phyloP scores from a whole-genome alignment of 2,113 vertebrate species.

The Phalacrocorax carbo region DNA sequence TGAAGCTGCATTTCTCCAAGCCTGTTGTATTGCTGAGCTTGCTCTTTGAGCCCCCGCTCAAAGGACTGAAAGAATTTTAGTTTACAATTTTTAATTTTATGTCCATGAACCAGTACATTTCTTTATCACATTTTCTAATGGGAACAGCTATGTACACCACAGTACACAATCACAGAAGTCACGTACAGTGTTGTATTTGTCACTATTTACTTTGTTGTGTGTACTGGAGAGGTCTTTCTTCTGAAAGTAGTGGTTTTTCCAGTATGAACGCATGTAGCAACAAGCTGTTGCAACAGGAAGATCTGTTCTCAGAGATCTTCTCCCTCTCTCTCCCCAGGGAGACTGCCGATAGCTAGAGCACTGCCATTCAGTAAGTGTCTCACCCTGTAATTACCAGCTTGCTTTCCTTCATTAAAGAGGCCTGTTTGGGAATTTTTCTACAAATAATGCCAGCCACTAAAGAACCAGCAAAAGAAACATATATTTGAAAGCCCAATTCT shows the following conservation, averaged over 20 bases:
- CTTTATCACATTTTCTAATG: background rate
- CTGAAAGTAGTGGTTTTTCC: background rate
- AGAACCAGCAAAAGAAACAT: background rate
- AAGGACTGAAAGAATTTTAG: background rate
- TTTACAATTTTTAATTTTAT: background rate
- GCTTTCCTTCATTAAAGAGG: background rate
- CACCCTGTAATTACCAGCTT: background rate
- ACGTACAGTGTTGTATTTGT: background rate
- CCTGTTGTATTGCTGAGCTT: background rate
- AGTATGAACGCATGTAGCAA: background rate
- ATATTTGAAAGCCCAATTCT: background rate
- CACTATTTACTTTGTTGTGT: background rate
- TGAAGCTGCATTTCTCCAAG: background rate
- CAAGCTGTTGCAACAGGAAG: background rate
- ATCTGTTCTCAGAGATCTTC: background rate
- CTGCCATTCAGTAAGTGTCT: background rate
- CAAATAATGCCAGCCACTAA: background rate
- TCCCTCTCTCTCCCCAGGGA: background rate
- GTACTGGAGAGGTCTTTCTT: background rate
- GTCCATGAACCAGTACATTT: background rate
- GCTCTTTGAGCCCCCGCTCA: background rate
- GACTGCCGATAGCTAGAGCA: accelerated
- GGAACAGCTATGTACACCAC: accelerated
- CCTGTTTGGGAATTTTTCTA: background rate
- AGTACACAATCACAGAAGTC: background rate